These are phyloP conservation scores for Pyrgus malvae DNA, from an alignment of 2,888 invertebrate species.

Conservation along the genomic window DNA sequence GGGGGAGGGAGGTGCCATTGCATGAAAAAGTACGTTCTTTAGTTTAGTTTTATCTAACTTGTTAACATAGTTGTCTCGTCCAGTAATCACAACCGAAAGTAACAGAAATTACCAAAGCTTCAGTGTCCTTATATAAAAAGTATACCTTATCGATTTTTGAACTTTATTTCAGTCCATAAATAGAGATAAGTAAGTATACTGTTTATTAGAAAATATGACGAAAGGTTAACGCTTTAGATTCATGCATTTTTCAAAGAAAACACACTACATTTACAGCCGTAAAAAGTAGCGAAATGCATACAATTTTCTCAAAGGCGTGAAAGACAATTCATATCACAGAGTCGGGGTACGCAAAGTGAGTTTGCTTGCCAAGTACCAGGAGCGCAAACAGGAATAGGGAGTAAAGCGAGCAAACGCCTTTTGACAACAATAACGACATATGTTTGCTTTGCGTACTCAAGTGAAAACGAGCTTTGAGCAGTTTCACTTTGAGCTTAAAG, in stretches of 20 bases:
- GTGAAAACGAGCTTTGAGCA: slow-evolving; percentile 13
- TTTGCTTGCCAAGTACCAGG: slow-evolving; percentile 68
- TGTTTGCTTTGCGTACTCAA: neutral
- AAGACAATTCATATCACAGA: slow-evolving; percentile 70
- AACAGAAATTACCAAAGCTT: too few relatives aligned
- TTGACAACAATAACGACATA: slow-evolving; percentile 1
- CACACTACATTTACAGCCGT: slow-evolving; percentile 29
- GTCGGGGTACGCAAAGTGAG: slow-evolving; percentile 67
- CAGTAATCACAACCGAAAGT: too few relatives aligned
- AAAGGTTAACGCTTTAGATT: neutral
- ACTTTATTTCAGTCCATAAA: too few relatives aligned
- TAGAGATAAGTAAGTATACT: too few relatives aligned
- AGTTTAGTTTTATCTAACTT: too few relatives aligned
- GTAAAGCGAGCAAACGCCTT: slow-evolving; percentile 56
- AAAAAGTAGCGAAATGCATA: slow-evolving; percentile 58
- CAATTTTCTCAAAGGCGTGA: slow-evolving; percentile 62
- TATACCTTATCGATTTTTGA: too few relatives aligned
- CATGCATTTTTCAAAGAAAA: slow-evolving; percentile 14
- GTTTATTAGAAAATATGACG: neutral
- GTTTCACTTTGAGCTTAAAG: neutral
- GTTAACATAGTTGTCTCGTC: too few relatives aligned
- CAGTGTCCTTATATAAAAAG: too few relatives aligned
- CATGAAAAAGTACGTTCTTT: too few relatives aligned
- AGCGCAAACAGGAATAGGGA: slow-evolving; percentile 66
- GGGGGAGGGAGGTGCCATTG: too few relatives aligned